A percentile compares a stretch with the other conserved stretches of the same genome.
These are phyloP conservation scores for Echiichthys vipera DNA, from an alignment of 2,797 vertebrate genomes.

Conservation along the genomic window DNA sequence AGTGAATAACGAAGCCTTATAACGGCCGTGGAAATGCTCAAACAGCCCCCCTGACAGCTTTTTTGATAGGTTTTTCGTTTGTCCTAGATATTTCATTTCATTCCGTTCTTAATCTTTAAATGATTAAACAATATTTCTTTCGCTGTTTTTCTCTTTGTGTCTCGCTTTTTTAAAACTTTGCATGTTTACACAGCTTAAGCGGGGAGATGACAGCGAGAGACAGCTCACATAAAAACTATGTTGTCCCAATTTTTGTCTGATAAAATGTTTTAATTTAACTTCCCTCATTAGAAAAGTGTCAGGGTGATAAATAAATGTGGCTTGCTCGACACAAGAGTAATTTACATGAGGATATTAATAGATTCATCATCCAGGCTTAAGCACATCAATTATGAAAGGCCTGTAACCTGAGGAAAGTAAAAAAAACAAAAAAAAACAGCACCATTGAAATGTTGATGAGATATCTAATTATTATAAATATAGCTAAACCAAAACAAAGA, in stretches of 20 bases:
- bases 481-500: slow-evolving; percentile 75
- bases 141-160: slow-evolving; percentile 46
- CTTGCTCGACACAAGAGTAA: slow-evolving; percentile 75
- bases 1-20: slow-evolving; percentile 68
- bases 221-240: slow-evolving; percentile 44
- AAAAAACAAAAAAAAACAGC: slow-evolving; percentile 51
- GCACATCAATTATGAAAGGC: slow-evolving; percentile 79
- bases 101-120: slow-evolving; percentile 63
- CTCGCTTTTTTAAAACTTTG: slow-evolving; percentile 35
- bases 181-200: slow-evolving; percentile 42
- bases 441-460: slow-evolving; percentile 80
- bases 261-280: slow-evolving; percentile 82
- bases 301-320: slow-evolving; percentile 78
- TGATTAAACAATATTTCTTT: slow-evolving; percentile 62
- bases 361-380: slow-evolving; percentile 75
- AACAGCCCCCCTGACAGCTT: slow-evolving; percentile 62
- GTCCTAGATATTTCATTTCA: slow-evolving; percentile 80
- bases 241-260: slow-evolving; percentile 64
- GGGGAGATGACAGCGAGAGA: slow-evolving; percentile 38
- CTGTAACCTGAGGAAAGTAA: slow-evolving; percentile 74
- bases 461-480: slow-evolving; percentile 74
- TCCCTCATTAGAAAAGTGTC: slow-evolving; percentile 74
- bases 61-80: slow-evolving; percentile 78
- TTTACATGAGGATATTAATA: slow-evolving; percentile 83
- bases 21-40: slow-evolving; percentile 55